Evolutionary conservation across 2,888 invertebrate species (phyloP).

Genomic region (Griposia aprilina): DNA sequence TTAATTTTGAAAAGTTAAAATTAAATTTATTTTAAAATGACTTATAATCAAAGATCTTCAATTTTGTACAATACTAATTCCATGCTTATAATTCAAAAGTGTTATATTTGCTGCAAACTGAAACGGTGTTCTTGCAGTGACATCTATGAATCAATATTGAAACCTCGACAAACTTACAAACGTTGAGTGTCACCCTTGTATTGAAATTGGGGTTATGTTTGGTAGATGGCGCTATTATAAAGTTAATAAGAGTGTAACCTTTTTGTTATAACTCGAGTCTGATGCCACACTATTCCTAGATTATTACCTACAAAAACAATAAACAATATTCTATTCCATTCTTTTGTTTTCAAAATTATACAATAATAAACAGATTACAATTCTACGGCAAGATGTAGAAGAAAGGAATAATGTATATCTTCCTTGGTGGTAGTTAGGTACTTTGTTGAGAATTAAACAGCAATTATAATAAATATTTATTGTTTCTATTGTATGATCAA

Average conservation of each 20-base stretch:
- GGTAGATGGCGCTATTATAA: conserved; percentile 24
- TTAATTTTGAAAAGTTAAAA: background rate
- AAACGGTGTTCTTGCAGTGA: background rate
- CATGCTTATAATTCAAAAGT: background rate
- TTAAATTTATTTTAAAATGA: background rate
- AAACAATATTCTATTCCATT: background rate
- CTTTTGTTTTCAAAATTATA: too few relatives aligned
- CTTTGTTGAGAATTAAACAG: background rate
- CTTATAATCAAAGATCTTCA: background rate
- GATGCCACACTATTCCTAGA: background rate
- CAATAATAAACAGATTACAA: background rate
- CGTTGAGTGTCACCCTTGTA: accelerated
- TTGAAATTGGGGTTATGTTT: background rate
- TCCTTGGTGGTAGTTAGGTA: background rate
- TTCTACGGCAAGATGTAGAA: background rate
- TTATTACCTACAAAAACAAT: background rate
- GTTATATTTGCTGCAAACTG: background rate
- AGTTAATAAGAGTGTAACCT: background rate
- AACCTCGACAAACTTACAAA: background rate
- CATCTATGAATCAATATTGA: background rate
- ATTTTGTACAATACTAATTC: too few relatives aligned
- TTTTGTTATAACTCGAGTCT: background rate
- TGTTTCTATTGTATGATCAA: background rate
- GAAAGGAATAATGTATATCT: background rate
- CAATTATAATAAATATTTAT: too few relatives aligned